Conservation (phyloP, 2,797 vertebrate genomes). For the Neosilurus mollespiculum region DNA sequence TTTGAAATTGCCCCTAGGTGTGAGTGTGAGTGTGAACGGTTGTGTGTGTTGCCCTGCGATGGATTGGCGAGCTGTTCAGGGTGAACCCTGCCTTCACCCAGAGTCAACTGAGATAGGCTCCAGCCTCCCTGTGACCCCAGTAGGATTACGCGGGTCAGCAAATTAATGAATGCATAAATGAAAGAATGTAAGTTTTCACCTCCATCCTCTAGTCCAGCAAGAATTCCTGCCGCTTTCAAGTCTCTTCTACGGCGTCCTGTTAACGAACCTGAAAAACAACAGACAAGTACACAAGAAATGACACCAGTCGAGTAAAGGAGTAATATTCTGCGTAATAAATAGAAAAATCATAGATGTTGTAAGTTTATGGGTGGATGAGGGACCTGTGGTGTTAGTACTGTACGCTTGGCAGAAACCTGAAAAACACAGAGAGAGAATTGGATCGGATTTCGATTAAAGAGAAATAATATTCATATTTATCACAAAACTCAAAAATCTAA, state of each 20-base stretch:
- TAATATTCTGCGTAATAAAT: conserved; percentile 1
- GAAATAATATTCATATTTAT: not conserved
- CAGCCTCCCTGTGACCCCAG: too few relatives aligned
- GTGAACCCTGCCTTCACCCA: too few relatives aligned
- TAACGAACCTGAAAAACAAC: conserved; percentile 52
- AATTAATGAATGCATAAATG: too few relatives aligned
- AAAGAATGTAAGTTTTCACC: conserved; percentile 50
- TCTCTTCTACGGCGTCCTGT: conserved; percentile 64
- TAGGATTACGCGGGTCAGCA: too few relatives aligned
- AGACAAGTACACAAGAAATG: not conserved
- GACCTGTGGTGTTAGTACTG: conserved; percentile 55
- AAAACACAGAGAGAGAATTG: conserved; percentile 16
- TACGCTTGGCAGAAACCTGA: conserved; percentile 72
- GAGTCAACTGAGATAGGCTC: too few relatives aligned
- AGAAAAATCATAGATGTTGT: not conserved
- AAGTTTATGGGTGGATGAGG: not conserved
- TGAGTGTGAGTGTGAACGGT: too few relatives aligned
- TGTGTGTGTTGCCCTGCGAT: too few relatives aligned
- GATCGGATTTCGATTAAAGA: not conserved
- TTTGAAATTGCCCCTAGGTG: too few relatives aligned
- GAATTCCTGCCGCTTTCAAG: conserved; percentile 42
- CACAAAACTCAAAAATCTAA: not conserved
- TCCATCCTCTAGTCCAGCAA: conserved; percentile 14
- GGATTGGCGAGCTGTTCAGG: too few relatives aligned
- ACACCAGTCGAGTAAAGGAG: conserved; percentile 18